phyloP scores from a whole-genome alignment of 37 sponge, comb jelly and placozoan species.

The Bolinopsis microptera region DNA sequence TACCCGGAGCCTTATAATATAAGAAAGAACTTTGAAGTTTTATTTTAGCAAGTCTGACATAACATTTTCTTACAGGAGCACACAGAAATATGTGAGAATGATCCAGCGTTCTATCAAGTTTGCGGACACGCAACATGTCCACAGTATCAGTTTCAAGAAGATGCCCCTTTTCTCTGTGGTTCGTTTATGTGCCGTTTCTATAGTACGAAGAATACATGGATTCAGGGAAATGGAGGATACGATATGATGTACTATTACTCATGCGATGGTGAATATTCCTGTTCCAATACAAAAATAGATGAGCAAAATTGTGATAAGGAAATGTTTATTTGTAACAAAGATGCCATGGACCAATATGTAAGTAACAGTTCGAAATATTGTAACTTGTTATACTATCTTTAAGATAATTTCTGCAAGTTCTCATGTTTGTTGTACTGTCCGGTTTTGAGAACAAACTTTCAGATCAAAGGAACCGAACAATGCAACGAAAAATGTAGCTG shows the following conservation, averaged over 20 bases:
- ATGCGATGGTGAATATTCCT: background rate
- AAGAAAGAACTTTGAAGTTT: too few species aligned
- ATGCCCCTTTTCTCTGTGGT: background rate
- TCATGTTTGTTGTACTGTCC: too few species aligned
- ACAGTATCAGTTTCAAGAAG: background rate
- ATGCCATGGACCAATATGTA: background rate
- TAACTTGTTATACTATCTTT: too few species aligned
- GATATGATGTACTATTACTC: too few species aligned
- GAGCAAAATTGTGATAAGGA: background rate
- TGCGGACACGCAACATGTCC: background rate
- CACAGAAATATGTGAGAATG: slow-evolving; percentile 2
- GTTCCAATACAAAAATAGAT: background rate
- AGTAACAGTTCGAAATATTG: too few species aligned
- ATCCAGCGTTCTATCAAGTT: slow-evolving; percentile 15
- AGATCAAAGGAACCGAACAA: too few species aligned
- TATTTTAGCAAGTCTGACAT: too few species aligned
- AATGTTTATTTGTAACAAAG: background rate
- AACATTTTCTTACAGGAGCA: too few species aligned
- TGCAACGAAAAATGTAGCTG: background rate
- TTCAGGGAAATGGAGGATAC: background rate
- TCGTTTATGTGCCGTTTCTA: background rate
- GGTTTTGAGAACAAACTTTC: too few species aligned
- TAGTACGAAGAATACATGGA: background rate
- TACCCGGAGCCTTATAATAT: too few species aligned
- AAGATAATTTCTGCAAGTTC: too few species aligned